Percentiles rank a stretch among this genome's conserved stretches.
Conservation (phyloP, 2,888 invertebrate genomes). For the Nephrotoma flavescens region DNA sequence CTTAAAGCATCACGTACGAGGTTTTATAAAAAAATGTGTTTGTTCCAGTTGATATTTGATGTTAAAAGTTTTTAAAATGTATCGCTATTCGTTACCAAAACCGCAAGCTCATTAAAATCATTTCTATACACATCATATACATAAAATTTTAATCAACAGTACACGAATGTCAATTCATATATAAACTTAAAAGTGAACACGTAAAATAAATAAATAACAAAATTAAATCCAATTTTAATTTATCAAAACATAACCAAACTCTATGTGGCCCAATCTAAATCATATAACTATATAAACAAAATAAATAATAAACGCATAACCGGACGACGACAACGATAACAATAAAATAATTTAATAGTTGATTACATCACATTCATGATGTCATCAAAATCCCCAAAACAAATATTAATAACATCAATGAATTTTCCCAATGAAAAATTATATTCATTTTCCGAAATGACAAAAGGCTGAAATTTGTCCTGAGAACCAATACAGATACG, state of each 20-base stretch:
- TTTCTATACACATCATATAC: not conserved
- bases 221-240: not conserved
- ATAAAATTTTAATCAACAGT: not conserved
- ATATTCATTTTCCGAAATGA: not conserved
- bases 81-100: too few relatives aligned
- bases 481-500: not conserved
- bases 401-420: not conserved
- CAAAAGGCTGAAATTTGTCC: not conserved
- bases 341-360: not conserved
- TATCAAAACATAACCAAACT: not conserved
- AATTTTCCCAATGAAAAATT: not conserved
- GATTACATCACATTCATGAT: not conserved
- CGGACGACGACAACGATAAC: not conserved
- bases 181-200: not conserved
- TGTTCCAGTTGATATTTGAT: too few relatives aligned
- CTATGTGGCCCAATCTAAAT: not conserved
- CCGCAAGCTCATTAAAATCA: too few relatives aligned
- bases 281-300: not conserved
- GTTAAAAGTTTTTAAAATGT: not conserved
- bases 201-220: not conserved
- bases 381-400: not conserved
- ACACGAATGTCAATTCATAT: not conserved
- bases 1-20: not conserved
- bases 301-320: not conserved
- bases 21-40: not conserved